A percentile compares a stretch with the other conserved stretches of the same genome.
These are phyloP conservation scores for Amyelois transitella DNA, from an alignment of 1,140 invertebrate genomes.

Conservation along the genomic window DNA sequence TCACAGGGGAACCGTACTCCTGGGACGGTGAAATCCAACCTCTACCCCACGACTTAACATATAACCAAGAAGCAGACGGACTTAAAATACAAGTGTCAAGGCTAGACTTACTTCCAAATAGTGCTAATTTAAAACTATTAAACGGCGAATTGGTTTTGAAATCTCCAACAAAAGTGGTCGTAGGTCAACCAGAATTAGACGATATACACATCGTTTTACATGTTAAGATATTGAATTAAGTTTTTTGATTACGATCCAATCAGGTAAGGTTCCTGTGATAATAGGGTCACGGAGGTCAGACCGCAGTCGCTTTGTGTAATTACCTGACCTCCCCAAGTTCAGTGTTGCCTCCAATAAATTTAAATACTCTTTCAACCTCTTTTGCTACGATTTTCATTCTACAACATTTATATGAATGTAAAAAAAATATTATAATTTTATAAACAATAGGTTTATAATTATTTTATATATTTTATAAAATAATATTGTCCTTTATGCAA, in stretches of 20 bases:
- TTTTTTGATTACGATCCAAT: not conserved
- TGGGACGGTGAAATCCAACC: constrained; percentile 42
- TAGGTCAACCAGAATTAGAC: constrained; percentile 35
- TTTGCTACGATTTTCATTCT: too few species aligned
- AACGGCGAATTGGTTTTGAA: constrained; percentile 33
- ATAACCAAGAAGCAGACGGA: constrained; percentile 16
- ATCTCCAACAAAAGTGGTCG: constrained; percentile 35
- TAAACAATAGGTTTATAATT: too few species aligned
- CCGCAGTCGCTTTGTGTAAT: too few species aligned
- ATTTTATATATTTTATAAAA: too few species aligned
- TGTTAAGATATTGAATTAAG: constrained; percentile 25
- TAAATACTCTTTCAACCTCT: too few species aligned
- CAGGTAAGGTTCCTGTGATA: too few species aligned
- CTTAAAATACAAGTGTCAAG: constrained; percentile 34
- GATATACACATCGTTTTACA: constrained; percentile 40
- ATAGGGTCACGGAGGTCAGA: too few species aligned
- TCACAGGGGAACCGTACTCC: constrained; percentile 40
- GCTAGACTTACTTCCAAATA: constrained; percentile 45
- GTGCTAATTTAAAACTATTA: constrained; percentile 39
- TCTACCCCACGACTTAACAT: constrained; percentile 20
- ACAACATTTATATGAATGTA: too few species aligned
- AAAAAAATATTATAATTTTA: too few species aligned
- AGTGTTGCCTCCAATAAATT: too few species aligned
- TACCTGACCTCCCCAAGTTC: too few species aligned
- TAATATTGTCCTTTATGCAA: too few species aligned